phyloP scores from a whole-genome alignment of 2,113 vertebrate genomes.

The Corythaixoides concolor region DNA sequence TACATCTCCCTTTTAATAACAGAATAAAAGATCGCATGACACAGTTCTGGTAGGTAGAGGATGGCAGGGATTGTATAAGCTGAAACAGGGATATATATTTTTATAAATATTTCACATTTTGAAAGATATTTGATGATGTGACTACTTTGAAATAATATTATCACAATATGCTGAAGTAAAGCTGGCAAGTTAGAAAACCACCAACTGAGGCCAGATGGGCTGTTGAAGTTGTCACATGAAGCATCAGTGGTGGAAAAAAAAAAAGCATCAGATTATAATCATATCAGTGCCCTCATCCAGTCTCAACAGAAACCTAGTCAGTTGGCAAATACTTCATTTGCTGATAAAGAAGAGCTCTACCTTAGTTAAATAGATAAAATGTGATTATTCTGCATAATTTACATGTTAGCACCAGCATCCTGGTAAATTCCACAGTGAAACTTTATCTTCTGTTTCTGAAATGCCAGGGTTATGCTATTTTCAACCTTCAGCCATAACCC shows the following conservation, averaged over 20 bases:
- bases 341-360: background rate
- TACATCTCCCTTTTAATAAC: constrained; percentile 58
- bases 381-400: constrained; percentile 1
- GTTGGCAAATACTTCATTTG: background rate
- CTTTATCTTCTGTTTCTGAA: constrained; percentile 20
- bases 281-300: background rate
- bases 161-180: constrained; percentile 48
- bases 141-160: constrained; percentile 65
- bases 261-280: constrained; percentile 26
- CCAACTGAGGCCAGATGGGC: constrained; percentile 63
- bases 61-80: background rate
- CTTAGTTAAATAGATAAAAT: background rate
- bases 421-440: constrained; percentile 19
- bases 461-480: background rate
- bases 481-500: background rate
- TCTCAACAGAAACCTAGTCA: background rate
- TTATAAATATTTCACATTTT: constrained; percentile 39
- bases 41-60: constrained; percentile 28
- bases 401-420: background rate
- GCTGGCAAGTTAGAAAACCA: constrained; percentile 66
- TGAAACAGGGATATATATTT: background rate
- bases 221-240: constrained; percentile 54
- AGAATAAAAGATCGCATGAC: constrained; percentile 32
- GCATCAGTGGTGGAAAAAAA: background rate
- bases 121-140: constrained; percentile 51